Evolutionary conservation across 2,888 invertebrate genomes (phyloP), one percentile per base, ranked within the genome.

Genomic region (Amaurobius ferox): DNA sequence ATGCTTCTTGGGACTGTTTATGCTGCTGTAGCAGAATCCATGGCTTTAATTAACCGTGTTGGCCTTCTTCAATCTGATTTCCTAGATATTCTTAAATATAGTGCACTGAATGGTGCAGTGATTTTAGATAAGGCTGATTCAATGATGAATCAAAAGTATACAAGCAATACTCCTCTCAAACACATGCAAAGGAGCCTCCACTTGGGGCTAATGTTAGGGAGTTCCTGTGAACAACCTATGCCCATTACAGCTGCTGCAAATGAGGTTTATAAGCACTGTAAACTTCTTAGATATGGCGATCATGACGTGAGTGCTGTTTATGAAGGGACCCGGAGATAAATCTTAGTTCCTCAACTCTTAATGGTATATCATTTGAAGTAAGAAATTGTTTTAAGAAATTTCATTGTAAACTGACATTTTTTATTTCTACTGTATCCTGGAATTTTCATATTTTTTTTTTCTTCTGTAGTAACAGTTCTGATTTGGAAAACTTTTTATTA

Each of bases 151-250:
- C 35, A 68, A 9, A 29, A 61, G 0, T 73, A 32, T 23, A 23
- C 23, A 0, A 30, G 19, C 13, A 35, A 67, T 61, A 95, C 97
- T 92, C 96, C 97, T 3, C 93, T 98, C 55, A 94, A 95, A 90
- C 97, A 98, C 91, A 96, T 98, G 95, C 98, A 98, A 92, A 98
- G 98, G 92, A 98, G 98, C 92, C 93, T 98, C 89, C 95, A 96
- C 90, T 93, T 98, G 89, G 96, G 96, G 3, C 93, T 98, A 81
- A 94, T 94, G 64, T 94, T 98, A 92, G 97, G 97, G 30, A 97
- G 98, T 92, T 93, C 94, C 79, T 92, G 97, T 89, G 97, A 97
- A 91, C 98, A 98, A 92, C 96, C 98, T 0, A 93, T 98, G 89
- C 96, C 97, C 68, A 94, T 98, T 83, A 96, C 97, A 0, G 96